phyloP scores from a whole-genome alignment of 2,113 vertebrate genomes.

The Oreotrochilus melanogaster region DNA sequence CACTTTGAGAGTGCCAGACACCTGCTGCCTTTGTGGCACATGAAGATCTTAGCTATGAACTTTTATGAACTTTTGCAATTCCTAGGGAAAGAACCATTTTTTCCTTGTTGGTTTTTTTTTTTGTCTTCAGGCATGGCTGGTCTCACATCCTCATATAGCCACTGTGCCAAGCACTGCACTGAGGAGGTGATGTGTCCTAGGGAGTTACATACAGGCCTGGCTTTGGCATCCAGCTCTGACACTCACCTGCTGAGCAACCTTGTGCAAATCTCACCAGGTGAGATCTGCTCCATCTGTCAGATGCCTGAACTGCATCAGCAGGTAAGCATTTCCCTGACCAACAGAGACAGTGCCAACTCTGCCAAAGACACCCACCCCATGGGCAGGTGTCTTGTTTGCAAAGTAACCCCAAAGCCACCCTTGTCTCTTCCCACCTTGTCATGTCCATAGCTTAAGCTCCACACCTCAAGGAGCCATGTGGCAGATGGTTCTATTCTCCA shows the following conservation, averaged over 20 bases:
- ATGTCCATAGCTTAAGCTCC: not conserved
- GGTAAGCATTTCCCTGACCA: not conserved
- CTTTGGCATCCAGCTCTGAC: not conserved
- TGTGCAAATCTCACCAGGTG: not conserved
- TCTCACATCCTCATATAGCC: not conserved
- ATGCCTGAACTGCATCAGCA: not conserved
- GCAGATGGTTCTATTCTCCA: not conserved
- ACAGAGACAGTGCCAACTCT: not conserved
- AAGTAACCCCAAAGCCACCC: not conserved
- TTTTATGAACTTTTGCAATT: not conserved
- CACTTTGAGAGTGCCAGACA: not conserved
- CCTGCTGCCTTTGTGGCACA: not conserved
- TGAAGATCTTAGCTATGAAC: not conserved
- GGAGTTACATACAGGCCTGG: not conserved
- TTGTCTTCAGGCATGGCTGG: not conserved
- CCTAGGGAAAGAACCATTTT: not conserved
- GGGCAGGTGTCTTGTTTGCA: not conserved
- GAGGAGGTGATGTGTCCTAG: not conserved
- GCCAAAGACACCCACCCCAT: not conserved
- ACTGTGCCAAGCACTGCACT: not conserved
- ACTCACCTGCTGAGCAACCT: not conserved
- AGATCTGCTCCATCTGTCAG: not conserved
- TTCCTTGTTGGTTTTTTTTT: not conserved
- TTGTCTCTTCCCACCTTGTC: not conserved
- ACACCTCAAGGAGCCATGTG: fast-evolving